Percentiles rank a stretch among this genome's conserved stretches.
phyloP scores from a whole-genome alignment of 2,888 invertebrate genomes.

The Octodonta nipae region DNA sequence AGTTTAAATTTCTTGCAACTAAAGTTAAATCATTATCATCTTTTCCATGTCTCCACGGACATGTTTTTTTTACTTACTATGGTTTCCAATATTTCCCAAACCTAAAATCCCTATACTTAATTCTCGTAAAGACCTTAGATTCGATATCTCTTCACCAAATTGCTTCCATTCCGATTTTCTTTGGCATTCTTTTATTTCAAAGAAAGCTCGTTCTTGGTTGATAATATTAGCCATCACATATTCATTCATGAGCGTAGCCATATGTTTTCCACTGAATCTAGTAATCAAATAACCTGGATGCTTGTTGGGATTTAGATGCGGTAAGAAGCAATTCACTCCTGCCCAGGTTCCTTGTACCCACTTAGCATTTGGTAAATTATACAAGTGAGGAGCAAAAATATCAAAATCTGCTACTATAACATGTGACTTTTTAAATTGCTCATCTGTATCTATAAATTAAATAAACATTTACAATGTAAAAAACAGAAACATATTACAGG shows the following conservation, averaged over 20 bases:
- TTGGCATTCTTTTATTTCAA: slow-evolving; percentile 19
- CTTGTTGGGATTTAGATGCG: slow-evolving; percentile 19
- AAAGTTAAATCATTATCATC: slow-evolving; percentile 13
- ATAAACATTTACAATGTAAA: too few species aligned
- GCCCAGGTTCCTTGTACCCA: slow-evolving; percentile 40
- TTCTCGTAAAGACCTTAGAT: slow-evolving; percentile 34
- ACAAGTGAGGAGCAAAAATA: slow-evolving; percentile 29
- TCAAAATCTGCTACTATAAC: slow-evolving; percentile 34
- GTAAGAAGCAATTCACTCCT: slow-evolving; percentile 30
- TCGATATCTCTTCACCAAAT: slow-evolving; percentile 28
- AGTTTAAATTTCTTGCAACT: slow-evolving; percentile 37
- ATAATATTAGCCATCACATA: slow-evolving; percentile 39
- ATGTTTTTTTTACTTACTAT: too few species aligned
- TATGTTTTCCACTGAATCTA: slow-evolving; percentile 35
- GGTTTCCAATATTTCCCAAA: slow-evolving; percentile 40
- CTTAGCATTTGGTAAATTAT: slow-evolving; percentile 31
- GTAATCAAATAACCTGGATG: slow-evolving; percentile 26
- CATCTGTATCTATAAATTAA: slow-evolving; percentile 13
- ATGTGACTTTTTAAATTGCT: slow-evolving; percentile 26
- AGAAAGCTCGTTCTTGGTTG: slow-evolving; percentile 36
- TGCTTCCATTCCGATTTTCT: slow-evolving; percentile 25
- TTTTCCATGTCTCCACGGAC: too few species aligned
- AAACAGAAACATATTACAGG: too few species aligned
- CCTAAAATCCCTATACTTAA: slow-evolving; percentile 42
- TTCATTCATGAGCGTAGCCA: slow-evolving; percentile 39